Base-by-base conservation (phyloP, 2,888 invertebrate genomes). In the Drosophila fulvimacula region DNA sequence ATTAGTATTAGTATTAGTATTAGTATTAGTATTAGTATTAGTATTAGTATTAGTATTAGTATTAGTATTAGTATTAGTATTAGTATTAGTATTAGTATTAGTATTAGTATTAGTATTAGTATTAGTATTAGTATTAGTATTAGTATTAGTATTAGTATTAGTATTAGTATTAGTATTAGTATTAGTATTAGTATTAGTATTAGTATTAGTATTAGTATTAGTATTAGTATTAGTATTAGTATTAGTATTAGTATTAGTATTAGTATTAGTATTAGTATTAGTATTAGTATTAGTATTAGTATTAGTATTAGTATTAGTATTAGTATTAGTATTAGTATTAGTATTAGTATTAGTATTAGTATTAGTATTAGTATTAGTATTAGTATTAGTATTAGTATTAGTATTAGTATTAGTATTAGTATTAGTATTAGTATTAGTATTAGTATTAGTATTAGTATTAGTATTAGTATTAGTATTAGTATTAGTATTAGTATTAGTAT, bases 71-170 rank as follows among this genome's bases (percentile, higher is more conserved):
- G 42, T 15, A 24, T 24, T 44, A 7, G 13, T 15, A 44, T 44
- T 24, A 13, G 24, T 24, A 24, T 42, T 24, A 42, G 21, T 3
- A 42, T 42, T 24, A 24, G 11, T 13, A 42, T 42, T 21, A 2
- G 42, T 24, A 42, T 42, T 42, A 24, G 24, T 15, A 42, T 42
- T 42, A 24, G 15, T 24, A 24, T 6, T 44, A 15, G 42, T 15
- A 44, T 44, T 44, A 15, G 24, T 15, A 44, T 44, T 15, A 44
- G 42, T 44, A 44, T 44, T 24, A 42, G 21, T 24, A 41, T 41
- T 24, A 24, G 21, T 15, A 42, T 42, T 42, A 15, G 13, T 15
- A 42, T 42, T 13, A 42, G 13, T 15, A 15, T 42, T 42, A 21
- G 42, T 6, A 42, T 24, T 15, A 42, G 21, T 7, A 42, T 24